Evolutionary conservation across 2,113 vertebrate genomes (phyloP), one percentile per base, ranked within the genome.

Genomic region (Raphicerus campestris): DNA sequence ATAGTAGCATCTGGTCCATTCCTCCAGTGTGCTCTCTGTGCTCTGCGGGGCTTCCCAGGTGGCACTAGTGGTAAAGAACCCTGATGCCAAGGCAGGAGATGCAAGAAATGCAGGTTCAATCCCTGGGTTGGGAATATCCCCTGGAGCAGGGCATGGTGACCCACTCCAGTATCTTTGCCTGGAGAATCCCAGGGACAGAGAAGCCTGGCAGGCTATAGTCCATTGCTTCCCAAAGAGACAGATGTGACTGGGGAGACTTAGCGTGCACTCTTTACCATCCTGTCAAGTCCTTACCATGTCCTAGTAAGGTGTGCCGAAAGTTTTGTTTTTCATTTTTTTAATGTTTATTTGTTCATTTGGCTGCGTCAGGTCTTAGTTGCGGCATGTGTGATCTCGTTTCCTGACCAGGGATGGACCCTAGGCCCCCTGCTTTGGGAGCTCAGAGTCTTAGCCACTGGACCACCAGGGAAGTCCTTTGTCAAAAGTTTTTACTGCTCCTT

Each of bases 11-110:
- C 9, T 4, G 47, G 24, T 10, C 60, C 13, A n/a, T 56, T 56
- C 35, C 28, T 39, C 10, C 0, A 7, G 10, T 0, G 26, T 26
- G 35, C 15, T n/a, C 55, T 17, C 3, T 6, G 16, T 10, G 10
- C 45, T 7, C 13, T 30, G 63, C 11, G 39, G 66, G n/a, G 19
- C n/a, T 70, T 22, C 66, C n/a, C 66, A 70, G 66, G 66, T 70
- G 66, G n/a, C 66, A 39, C 20, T 70, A 70, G 66, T 39, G n/a
- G 5, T 70, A 70, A 70, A 39, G 66, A 70, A 39, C n/a, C n/a
- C n/a, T 19, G 39, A 19, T 39, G 66, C 66, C 66, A 70, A 70
- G n/a, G 19, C 66, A 70, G 66, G 17, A 70, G 66, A 39, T 0
- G 1, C 10, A 70, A 70, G 19, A 70, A n/a, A 22, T 70, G n/a